A percentile compares a stretch with the other conserved stretches of the same genome.
Evolutionary conservation across 2,113 vertebrate genomes (phyloP).

Genomic region (Cyphomyrus discorhynchus): DNA sequence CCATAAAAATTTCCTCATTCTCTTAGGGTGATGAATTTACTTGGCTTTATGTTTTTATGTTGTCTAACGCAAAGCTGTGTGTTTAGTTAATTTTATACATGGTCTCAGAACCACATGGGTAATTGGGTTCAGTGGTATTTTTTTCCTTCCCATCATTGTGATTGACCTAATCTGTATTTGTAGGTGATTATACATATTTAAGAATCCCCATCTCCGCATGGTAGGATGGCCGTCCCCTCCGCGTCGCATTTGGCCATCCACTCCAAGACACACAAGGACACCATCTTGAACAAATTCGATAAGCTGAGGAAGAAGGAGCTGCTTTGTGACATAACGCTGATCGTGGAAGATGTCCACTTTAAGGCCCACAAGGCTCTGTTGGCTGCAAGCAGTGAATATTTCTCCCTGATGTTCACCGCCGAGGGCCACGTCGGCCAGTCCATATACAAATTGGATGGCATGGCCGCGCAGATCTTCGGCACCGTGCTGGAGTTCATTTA

Average conservation of each 20-base stretch:
- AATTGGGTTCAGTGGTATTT: background rate
- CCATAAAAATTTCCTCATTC: background rate
- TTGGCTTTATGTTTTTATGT: background rate
- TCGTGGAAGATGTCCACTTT: slow-evolving; percentile 82
- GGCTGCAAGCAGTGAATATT: slow-evolving; percentile 93
- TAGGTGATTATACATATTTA: slow-evolving; percentile 16
- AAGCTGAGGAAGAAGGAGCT: slow-evolving; percentile 75
- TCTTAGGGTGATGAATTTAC: background rate
- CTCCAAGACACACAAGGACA: slow-evolving; percentile 74
- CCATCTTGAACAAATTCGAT: slow-evolving; percentile 75
- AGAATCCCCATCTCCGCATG: background rate
- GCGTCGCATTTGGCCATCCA: slow-evolving; percentile 54
- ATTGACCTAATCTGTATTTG: slow-evolving; percentile 10
- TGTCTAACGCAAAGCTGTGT: background rate
- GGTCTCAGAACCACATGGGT: background rate
- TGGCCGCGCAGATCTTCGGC: slow-evolving; percentile 71
- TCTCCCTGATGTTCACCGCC: slow-evolving; percentile 81
- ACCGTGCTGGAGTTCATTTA: slow-evolving; percentile 88
- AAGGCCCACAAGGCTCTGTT: slow-evolving; percentile 89
- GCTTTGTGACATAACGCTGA: slow-evolving; percentile 86
- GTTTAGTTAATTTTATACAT: background rate
- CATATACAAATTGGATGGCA: slow-evolving; percentile 73
- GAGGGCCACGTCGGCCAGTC: slow-evolving; percentile 66
- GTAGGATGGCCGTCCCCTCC: slow-evolving; percentile 59
- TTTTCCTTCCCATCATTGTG: background rate